Base-by-base conservation (phyloP, 2,113 vertebrate genomes). In the Potamarius usumacintae region DNA sequence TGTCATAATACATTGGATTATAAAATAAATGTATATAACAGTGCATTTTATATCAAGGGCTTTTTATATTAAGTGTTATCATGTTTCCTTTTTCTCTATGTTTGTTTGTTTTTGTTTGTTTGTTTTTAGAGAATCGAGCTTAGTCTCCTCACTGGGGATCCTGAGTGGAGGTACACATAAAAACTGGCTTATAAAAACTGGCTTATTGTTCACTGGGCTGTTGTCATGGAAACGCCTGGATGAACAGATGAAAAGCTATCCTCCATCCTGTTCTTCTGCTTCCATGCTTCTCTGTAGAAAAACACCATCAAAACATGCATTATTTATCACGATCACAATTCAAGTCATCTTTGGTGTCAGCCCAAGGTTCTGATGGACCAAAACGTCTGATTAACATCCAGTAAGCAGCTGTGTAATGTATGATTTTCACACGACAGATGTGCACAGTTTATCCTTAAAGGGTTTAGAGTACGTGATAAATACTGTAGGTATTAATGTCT, bases 181-280 rank as follows among this genome's bases (percentile, higher is more conserved):
- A 86, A 62, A 42, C 27, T 72, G 62, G 34, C 25, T 85, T 42
- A 74, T 67, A 69, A 67, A 80, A 80, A 71, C 52, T 42, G 57
- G 72, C 63, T 83, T 82, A 72, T 89, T 90, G 84, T 89, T 91
- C 81, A 83, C 65, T 82, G 86, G 58, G 77, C 71, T 82, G 90
- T 91, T 86, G 89, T 88, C 90, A 91, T 90, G 88, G 89, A 87
- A 91, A 91, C 90, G 42, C 85, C 87, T 84, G 52, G 63, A 78
- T 22, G 87, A 83, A 74, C 83, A 88, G 89, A 89, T 88, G 87
- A 89, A 85, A 89, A 82, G 76, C 86, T 85, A 80, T 34, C 27
- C 83, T 79, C 71, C 80, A 65, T 85, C 82, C 79, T 30, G 63
- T 74, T 83, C 80, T 81, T 62, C 25, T 81, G 57, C 85, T 79